Evolutionary conservation across 1,140 invertebrate species (phyloP).

Genomic region (Cydia amplana): DNA sequence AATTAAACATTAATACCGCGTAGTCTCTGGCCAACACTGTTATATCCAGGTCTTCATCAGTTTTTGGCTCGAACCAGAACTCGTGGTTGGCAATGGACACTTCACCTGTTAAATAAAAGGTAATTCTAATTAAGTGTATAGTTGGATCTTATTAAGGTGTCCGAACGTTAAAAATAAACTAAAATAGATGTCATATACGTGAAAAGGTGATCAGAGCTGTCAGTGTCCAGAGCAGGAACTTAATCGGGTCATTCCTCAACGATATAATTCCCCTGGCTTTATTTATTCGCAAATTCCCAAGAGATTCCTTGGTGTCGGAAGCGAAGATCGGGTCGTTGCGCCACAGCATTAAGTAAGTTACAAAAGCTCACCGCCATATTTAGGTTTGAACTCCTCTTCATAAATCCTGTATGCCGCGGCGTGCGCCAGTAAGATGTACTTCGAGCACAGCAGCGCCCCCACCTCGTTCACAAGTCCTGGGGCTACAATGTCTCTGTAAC

Average conservation of each 20-base stretch:
- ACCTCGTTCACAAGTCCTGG: conserved; percentile 72
- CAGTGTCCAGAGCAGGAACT: too few relatives aligned
- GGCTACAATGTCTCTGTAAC: conserved; percentile 75
- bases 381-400: conserved; percentile 47
- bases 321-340: too few relatives aligned
- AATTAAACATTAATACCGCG: conserved; percentile 35
- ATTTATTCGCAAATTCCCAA: too few relatives aligned
- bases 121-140: too few relatives aligned
- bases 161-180: too few relatives aligned
- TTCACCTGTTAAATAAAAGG: conserved; percentile 37
- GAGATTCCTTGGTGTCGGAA: too few relatives aligned
- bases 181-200: too few relatives aligned
- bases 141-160: too few relatives aligned
- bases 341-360: too few relatives aligned
- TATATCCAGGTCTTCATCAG: conserved; percentile 37
- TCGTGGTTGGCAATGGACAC: conserved; percentile 44
- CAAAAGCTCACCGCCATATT: conserved; percentile 63
- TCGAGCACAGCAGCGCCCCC: conserved; percentile 77
- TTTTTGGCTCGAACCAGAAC: conserved; percentile 46
- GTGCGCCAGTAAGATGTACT: conserved; percentile 80
- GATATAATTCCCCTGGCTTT: too few relatives aligned
- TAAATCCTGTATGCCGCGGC: conserved; percentile 82
- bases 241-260: too few relatives aligned
- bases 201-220: too few relatives aligned
- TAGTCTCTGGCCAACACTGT: conserved; percentile 40